These are phyloP conservation scores for Aphrocallistes beatrix DNA, from an alignment of 37 sponge, comb jelly and placozoan genomes.

Conservation along the genomic window DNA sequence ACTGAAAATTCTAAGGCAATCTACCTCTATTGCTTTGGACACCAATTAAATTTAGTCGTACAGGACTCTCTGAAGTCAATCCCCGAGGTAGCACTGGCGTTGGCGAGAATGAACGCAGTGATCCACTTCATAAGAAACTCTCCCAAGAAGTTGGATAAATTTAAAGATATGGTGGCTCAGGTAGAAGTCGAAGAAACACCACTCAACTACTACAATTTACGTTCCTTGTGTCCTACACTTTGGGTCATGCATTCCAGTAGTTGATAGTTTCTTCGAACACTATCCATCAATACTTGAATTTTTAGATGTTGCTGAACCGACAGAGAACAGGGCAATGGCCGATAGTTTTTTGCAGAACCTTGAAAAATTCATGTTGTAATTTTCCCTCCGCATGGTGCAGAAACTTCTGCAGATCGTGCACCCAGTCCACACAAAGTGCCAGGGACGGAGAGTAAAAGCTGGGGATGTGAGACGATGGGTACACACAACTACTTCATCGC, in stretches of 20 bases:
- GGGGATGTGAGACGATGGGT: background rate
- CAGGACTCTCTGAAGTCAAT: background rate
- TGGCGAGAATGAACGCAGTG: background rate
- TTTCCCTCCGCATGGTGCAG: background rate
- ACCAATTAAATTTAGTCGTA: background rate
- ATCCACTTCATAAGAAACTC: background rate
- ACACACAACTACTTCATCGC: background rate
- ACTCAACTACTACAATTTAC: background rate
- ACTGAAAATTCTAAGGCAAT: background rate
- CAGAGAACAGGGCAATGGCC: background rate
- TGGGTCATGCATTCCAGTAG: slow-evolving; percentile 1
- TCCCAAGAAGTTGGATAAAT: background rate
- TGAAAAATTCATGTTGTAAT: background rate
- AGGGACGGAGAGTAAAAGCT: background rate
- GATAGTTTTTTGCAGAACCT: background rate
- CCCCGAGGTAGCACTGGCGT: background rate
- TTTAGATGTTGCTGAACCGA: background rate
- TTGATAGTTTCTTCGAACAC: background rate
- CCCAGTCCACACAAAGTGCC: background rate
- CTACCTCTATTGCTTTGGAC: background rate
- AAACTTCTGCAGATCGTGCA: background rate
- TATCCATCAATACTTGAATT: background rate
- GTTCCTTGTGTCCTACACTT: background rate
- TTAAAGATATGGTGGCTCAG: background rate
- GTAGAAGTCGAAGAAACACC: background rate